These are phyloP conservation scores for Nineta flava DNA, from an alignment of 2,888 invertebrate species.

Conservation along the genomic window DNA sequence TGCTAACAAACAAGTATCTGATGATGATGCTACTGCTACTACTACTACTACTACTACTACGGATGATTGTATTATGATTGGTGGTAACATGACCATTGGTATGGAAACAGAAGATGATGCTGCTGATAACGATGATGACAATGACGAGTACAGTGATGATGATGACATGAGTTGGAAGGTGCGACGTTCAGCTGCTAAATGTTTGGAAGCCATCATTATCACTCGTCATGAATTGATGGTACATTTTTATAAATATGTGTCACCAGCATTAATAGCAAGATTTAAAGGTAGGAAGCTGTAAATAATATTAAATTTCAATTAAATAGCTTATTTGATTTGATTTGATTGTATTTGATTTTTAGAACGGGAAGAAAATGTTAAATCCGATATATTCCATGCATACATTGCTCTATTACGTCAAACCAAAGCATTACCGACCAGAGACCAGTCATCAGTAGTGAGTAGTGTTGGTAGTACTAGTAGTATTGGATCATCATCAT, in stretches of 20 bases:
- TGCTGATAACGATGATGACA: conserved; percentile 61
- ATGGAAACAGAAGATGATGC: conserved; percentile 51
- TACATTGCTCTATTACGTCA: conserved; percentile 86
- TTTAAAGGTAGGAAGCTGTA: conserved; percentile 59
- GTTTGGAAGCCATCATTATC: conserved; percentile 85
- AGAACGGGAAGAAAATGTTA: conserved; percentile 98
- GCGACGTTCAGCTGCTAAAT: conserved; percentile 91
- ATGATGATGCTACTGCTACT: conserved; percentile 52
- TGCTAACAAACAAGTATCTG: no score
- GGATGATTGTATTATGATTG: no score
- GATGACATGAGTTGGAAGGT: conserved; percentile 99
- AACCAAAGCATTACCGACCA: conserved; percentile 45
- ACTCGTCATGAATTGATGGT: conserved; percentile 82
- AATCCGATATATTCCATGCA: conserved; percentile 93
- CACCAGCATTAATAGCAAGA: conserved; percentile 79
- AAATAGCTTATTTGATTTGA: not conserved
- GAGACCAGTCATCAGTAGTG: no score
- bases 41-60: no score
- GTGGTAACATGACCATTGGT: conserved; percentile 20
- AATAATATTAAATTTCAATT: not conserved
- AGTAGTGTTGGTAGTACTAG: no score
- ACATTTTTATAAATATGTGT: conserved; percentile 76
- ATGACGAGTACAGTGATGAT: conserved; percentile 96
- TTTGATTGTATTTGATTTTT: conserved; percentile 16
- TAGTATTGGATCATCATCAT: conserved; percentile 20